Base-by-base conservation (phyloP, 2,888 invertebrate genomes). In the Tetropium fuscum region DNA sequence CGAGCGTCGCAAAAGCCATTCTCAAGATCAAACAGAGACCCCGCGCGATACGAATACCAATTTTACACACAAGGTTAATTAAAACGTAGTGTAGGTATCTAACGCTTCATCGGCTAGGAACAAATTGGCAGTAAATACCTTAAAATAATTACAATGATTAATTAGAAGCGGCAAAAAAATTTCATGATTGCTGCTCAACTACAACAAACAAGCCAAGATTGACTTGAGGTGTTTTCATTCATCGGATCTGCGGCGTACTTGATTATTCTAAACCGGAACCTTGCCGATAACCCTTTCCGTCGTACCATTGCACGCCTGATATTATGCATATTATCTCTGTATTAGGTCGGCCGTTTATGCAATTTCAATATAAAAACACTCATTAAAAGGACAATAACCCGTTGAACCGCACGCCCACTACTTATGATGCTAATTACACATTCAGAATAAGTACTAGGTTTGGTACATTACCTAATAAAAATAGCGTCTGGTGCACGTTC, bases 391-490 rank as follows among this genome's bases (percentile, higher is more conserved):
- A 53, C 58, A 53, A 58, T 22, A 45, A 58, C 58, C 58, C 47
- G 45, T 2, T 18, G 43, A 10, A 43, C 19, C 48, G 16, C 53
- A 45, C 49, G 36, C 53, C 55, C 54, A 49, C 55, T 36, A 40
- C 48, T 49, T 38, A 49, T 36, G 38, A 48, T 38, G 55, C 45
- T 55, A 55, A 60, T 60, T 60, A 54, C 15, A 51, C 45, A 60
- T 60, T 60, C 60, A 40, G 19, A 45, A 44, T 51, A 49, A 51
- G 55, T 55, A 44, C 45, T 38, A 5, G 10, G 51, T 19, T 40
- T 40, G 11, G 19, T 40, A 34, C 45, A 55, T 55, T 60, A 55
- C 60, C 60, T 55, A 60, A 60, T 60, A 55, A 60, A 60, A 58
- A 51, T 48, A 49, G 38, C 30, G 60, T 51, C 40, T 51, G 10